phyloP scores from a whole-genome alignment of 2,113 vertebrate species.

The Eudyptes chrysolophus region DNA sequence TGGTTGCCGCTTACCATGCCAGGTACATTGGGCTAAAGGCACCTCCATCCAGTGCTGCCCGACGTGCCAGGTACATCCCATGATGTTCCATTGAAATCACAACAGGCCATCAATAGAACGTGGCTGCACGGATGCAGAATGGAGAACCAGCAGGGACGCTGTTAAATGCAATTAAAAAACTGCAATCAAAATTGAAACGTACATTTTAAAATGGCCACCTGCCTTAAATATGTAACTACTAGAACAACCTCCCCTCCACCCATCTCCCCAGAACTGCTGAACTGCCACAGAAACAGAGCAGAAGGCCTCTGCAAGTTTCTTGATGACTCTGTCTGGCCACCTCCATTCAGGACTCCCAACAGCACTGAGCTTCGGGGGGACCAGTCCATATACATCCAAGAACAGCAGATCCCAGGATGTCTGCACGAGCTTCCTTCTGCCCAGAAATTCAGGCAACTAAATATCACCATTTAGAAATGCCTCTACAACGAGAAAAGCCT shows the following conservation, averaged over 20 bases:
- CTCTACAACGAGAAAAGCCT: not conserved
- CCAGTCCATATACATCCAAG: not conserved
- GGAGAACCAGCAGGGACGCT: slow-evolving; percentile 72
- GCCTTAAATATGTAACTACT: slow-evolving; percentile 34
- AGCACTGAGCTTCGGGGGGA: not conserved
- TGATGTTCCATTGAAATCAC: slow-evolving; percentile 77
- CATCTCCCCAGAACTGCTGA: slow-evolving; percentile 17
- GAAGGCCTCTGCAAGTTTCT: not conserved
- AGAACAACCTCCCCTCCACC: slow-evolving; percentile 54
- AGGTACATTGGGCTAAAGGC: slow-evolving; percentile 71
- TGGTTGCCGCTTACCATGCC: slow-evolving; percentile 74
- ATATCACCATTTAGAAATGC: not conserved
- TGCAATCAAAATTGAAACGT: slow-evolving; percentile 73
- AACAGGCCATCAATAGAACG: slow-evolving; percentile 75
- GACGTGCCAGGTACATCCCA: slow-evolving; percentile 72
- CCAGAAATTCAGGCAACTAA: not conserved
- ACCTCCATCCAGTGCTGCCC: slow-evolving; percentile 73
- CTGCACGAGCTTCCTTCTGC: slow-evolving; percentile 1
- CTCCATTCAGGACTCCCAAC: not conserved
- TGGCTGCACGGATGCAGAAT: slow-evolving; percentile 71
- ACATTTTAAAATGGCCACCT: slow-evolving; percentile 62
- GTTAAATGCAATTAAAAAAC: slow-evolving; percentile 75
- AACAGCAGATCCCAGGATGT: not conserved
- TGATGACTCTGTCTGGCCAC: not conserved
- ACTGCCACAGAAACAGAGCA: not conserved